Evolutionary conservation across 1,140 invertebrate species (phyloP), one percentile per base, ranked within the genome.

Genomic region (Acromyrmex heyeri): DNA sequence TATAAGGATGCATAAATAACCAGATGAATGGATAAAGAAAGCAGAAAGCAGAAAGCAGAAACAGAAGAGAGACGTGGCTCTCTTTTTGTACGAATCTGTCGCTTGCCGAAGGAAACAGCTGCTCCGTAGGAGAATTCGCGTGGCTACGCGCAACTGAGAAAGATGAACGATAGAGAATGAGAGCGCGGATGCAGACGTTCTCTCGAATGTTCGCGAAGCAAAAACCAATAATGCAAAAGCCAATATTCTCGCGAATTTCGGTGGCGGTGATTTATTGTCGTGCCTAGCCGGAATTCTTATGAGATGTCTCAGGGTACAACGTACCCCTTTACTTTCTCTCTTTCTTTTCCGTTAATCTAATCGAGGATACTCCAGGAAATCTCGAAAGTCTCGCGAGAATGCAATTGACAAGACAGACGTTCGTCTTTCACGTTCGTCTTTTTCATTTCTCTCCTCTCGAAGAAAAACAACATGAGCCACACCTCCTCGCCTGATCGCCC

Each of bases 211-310:
- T 78, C 69, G 21, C 57, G 50, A 67, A n/a, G 69, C 70, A 88
- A 86, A 90, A 89, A 89, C 81, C 78, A 91, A 90, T 88, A 89
- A 90, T 83, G 88, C 87, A 65, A 88, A 86, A 90, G 76, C 88
- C 82, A 91, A 89, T 86, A 83, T 89, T 83, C 62, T 70, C 75
- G 78, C 55, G 78, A 91, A 91, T 86, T 88, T 89, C 72, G 72
- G 57, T 50, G 55, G 50, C 79, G 70, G 72, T 82, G 88, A 90
- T 90, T 90, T 91, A 89, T 72, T 53, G 61, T 2, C 44, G 16
- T 38, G 59, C 38, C 59, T 18, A 12, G 7, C 12, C 38, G 50
- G 44, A 82, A 86, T 85, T 72, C 76, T 77, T 69, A 78, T 81
- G 61, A 86, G 64, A 67, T 21, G 7, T 61, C 27, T 12, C 16